Evolutionary conservation across 2,797 vertebrate species (phyloP).

Genomic region (Caiman crocodilus): DNA sequence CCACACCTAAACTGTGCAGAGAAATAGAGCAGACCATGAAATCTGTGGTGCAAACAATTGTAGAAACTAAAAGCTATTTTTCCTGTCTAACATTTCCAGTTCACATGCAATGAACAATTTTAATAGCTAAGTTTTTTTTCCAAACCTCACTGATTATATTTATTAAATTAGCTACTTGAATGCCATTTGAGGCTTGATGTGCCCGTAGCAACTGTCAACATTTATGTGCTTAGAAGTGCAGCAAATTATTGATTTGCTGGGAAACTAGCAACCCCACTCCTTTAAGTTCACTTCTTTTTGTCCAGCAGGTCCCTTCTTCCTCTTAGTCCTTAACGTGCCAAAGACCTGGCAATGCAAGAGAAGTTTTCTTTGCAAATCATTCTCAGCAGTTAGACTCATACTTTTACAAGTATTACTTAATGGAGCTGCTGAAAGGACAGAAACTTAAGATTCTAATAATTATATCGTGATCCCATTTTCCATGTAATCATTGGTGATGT

Average conservation of each 20-base stretch:
- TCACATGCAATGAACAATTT: constrained; percentile 59
- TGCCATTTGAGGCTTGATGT: constrained; percentile 54
- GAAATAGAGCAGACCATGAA: constrained; percentile 81
- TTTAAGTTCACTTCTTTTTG: constrained; percentile 29
- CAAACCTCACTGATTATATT: constrained; percentile 60
- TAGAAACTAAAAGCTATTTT: constrained; percentile 65
- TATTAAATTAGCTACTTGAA: constrained; percentile 67
- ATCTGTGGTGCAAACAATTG: constrained; percentile 62
- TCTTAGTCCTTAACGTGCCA: constrained; percentile 30
- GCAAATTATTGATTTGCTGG: constrained; percentile 36
- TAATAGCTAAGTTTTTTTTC: constrained; percentile 60
- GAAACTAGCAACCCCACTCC: constrained; percentile 15
- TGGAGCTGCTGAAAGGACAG: constrained; percentile 29
- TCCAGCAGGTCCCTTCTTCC: constrained; percentile 51
- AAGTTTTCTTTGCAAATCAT: constrained; percentile 23
- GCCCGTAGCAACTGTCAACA: constrained; percentile 39
- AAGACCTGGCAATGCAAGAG: background rate
- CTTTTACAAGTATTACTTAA: background rate
- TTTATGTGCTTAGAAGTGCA: constrained; percentile 53
- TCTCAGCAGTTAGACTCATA: constrained; percentile 29
- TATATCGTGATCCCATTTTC: constrained; percentile 1
- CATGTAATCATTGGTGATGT: background rate
- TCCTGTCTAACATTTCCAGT: constrained; percentile 66
- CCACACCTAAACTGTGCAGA: constrained; percentile 93
- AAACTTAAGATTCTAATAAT: constrained; percentile 20